A percentile compares a stretch with the other conserved stretches of the same genome.
Evolutionary conservation across 2,113 vertebrate species (phyloP).

Genomic region (Spheniscus mendiculus): DNA sequence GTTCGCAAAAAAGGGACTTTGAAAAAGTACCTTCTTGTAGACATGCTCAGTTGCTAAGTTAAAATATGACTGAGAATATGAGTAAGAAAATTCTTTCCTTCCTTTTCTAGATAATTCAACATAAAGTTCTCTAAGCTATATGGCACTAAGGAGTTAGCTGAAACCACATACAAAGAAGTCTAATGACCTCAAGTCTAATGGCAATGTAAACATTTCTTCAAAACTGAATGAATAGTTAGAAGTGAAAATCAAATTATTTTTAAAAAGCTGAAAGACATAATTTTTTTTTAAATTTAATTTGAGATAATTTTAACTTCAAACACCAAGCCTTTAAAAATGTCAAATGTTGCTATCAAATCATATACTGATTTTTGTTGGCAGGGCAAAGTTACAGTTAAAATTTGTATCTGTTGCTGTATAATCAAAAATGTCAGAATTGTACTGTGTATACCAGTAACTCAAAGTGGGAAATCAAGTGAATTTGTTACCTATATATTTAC

Average conservation of each 20-base stretch:
- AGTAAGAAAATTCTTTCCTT: background rate
- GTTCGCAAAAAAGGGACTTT: background rate
- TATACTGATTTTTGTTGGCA: background rate
- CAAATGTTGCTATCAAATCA: background rate
- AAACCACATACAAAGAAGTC: background rate
- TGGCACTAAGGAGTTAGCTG: background rate
- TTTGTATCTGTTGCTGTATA: background rate
- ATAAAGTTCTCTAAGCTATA: background rate
- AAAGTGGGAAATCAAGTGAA: background rate
- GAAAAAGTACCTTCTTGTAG: background rate
- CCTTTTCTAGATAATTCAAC: background rate
- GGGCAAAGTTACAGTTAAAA: background rate
- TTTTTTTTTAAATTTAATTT: background rate
- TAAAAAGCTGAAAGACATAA: background rate
- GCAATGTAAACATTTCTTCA: background rate
- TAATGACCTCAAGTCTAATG: background rate
- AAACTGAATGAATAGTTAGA: background rate
- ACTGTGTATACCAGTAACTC: background rate
- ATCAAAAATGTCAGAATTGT: background rate
- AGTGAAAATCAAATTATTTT: background rate
- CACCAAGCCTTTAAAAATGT: background rate
- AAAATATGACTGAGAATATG: background rate
- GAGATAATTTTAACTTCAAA: background rate
- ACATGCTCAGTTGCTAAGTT: background rate
- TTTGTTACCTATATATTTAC: background rate